Evolutionary conservation across 2,797 vertebrate species (phyloP).

Genomic region (Melanotaenia pygmaea): DNA sequence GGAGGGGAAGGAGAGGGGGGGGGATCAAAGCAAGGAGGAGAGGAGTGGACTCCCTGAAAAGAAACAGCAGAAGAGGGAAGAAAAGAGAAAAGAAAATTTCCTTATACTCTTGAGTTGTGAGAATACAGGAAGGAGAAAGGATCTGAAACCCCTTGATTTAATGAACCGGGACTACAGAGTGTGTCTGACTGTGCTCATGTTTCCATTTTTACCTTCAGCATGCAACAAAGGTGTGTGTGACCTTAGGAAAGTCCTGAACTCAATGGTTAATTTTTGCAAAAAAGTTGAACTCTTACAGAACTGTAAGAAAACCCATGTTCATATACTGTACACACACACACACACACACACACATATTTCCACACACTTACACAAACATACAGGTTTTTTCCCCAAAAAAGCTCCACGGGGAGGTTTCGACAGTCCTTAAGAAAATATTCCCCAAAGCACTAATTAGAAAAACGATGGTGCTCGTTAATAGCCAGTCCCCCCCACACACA

Average conservation of each 20-base stretch:
- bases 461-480: slow-evolving; percentile 84
- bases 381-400: slow-evolving; percentile 56
- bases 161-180: slow-evolving; percentile 55
- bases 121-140: slow-evolving; percentile 70
- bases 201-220: slow-evolving; percentile 36
- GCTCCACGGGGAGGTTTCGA: slow-evolving; percentile 78
- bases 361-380: slow-evolving; percentile 23
- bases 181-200: slow-evolving; percentile 28
- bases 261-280: slow-evolving; percentile 2
- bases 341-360: slow-evolving; percentile 19
- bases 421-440: slow-evolving; percentile 85
- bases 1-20: slow-evolving; percentile 27
- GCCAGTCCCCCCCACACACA: slow-evolving; percentile 34
- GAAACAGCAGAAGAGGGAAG: slow-evolving; percentile 82
- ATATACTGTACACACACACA: slow-evolving; percentile 28
- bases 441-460: slow-evolving; percentile 87
- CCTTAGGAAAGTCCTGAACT: slow-evolving; percentile 22
- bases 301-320: slow-evolving; percentile 19
- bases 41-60: slow-evolving; percentile 80
- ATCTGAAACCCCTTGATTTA: slow-evolving; percentile 70
- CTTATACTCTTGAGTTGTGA: slow-evolving; percentile 73
- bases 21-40: slow-evolving; percentile 81
- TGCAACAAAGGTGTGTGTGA: slow-evolving; percentile 22
- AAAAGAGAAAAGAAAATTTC: slow-evolving; percentile 80
- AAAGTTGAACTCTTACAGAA: slow-evolving; percentile 9